These are phyloP conservation scores for Diplosoma virens DNA, from an alignment of 23 tunicate species.

Conservation along the genomic window DNA sequence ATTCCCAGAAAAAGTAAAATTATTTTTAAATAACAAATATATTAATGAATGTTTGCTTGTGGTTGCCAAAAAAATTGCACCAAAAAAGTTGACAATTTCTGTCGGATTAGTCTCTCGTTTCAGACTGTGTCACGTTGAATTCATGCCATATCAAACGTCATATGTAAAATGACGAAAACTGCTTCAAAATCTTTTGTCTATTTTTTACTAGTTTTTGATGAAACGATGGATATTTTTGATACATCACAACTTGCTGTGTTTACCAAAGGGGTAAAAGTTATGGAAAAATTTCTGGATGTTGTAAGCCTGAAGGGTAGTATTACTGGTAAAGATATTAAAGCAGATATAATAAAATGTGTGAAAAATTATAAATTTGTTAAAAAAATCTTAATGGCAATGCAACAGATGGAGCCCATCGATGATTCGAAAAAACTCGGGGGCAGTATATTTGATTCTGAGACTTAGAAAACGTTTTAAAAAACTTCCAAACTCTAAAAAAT, in stretches of 20 bases:
- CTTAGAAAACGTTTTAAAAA: too few species aligned
- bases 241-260: neutral
- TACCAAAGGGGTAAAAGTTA: neutral
- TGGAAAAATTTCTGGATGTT: neutral
- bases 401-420: too few species aligned
- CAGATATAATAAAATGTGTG: neutral
- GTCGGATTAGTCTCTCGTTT: neutral
- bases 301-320: neutral
- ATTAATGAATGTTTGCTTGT: too few species aligned
- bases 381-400: too few species aligned
- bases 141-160: neutral
- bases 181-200: neutral
- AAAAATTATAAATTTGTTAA: neutral
- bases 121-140: neutral
- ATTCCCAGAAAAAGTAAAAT: neutral
- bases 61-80: neutral
- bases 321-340: neutral
- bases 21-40: too few species aligned
- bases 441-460: too few species aligned
- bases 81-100: neutral
- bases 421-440: too few species aligned
- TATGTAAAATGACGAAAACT: neutral
- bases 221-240: too few species aligned
- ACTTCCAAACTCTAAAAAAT: neutral
- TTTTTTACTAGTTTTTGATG: neutral